Evolutionary conservation across 2,113 vertebrate species (phyloP).

Genomic region (Forbesichthys agassizii): DNA sequence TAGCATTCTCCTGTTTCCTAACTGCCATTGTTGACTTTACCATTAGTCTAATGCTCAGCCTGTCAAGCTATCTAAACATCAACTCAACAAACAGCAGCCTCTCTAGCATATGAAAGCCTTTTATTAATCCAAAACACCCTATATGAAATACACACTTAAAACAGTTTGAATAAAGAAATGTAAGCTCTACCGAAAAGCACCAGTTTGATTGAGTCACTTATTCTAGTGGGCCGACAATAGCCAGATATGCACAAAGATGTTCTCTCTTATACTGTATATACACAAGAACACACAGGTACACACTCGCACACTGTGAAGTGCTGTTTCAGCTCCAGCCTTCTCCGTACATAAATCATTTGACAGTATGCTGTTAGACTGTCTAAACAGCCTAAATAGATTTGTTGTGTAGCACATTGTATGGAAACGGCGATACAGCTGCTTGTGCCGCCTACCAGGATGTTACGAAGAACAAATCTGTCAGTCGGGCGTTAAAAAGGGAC

Average conservation of each 20-base stretch:
- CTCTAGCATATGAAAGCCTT: conserved; percentile 1
- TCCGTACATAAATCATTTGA: background rate
- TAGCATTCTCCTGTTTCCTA: conserved; percentile 46
- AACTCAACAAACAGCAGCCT: conserved; percentile 28
- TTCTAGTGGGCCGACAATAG: background rate
- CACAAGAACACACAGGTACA: conserved; percentile 7
- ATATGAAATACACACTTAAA: background rate
- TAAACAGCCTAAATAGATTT: background rate
- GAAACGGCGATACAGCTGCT: background rate
- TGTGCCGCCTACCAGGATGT: background rate
- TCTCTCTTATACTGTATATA: background rate
- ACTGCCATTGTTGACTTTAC: conserved; percentile 25
- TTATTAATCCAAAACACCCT: background rate
- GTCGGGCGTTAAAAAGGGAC: background rate
- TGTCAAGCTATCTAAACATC: conserved; percentile 26
- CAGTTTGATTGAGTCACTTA: no score
- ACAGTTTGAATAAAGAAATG: no score
- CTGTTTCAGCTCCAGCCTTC: background rate
- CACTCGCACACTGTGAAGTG: background rate
- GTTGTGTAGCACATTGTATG: conserved; percentile 2
- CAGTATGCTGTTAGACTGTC: conserved; percentile 4
- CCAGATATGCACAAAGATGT: conserved; percentile 4
- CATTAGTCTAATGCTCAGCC: background rate
- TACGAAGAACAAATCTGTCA: background rate
- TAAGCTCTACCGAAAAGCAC: no score